phyloP scores from a whole-genome alignment of 2,888 invertebrate species.

The Mamestra brassicae region DNA sequence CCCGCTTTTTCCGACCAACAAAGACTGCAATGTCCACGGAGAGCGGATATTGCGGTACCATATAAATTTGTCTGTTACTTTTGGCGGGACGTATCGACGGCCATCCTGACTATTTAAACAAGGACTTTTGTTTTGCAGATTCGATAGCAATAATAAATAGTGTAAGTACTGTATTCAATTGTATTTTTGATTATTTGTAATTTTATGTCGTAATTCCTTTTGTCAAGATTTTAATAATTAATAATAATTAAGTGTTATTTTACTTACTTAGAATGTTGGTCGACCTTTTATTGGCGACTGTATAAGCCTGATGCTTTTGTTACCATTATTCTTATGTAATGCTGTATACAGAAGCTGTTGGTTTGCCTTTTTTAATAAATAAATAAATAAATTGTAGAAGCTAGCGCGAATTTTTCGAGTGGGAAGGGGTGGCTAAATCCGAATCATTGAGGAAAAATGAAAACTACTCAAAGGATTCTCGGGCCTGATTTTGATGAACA shows the following conservation, averaged over 20 bases:
- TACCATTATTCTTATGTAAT: too few species aligned
- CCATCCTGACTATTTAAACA: not conserved
- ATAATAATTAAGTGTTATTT: too few species aligned
- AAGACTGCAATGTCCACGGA: slow-evolving; percentile 3
- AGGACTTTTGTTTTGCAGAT: not conserved
- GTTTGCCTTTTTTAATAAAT: too few species aligned
- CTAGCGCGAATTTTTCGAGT: not conserved
- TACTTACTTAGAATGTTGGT: too few species aligned
- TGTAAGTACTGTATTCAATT: not conserved
- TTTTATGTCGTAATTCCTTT: too few species aligned
- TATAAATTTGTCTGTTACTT: not conserved
- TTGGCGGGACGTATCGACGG: not conserved
- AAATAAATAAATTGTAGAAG: too few species aligned
- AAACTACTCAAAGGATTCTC: not conserved
- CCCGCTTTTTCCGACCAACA: not conserved
- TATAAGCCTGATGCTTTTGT: too few species aligned
- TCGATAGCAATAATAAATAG: not conserved
- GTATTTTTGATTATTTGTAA: too few species aligned
- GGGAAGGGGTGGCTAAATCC: not conserved
- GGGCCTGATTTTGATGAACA: not conserved
- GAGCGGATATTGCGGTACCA: slow-evolving; percentile 26
- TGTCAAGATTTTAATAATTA: too few species aligned
- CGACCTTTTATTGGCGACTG: too few species aligned
- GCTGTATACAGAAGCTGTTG: too few species aligned
- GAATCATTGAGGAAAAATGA: not conserved